Percentiles rank a stretch among this genome's conserved stretches.
Evolutionary conservation across 2,113 vertebrate genomes (phyloP).

Genomic region (Rhinoderma darwinii): DNA sequence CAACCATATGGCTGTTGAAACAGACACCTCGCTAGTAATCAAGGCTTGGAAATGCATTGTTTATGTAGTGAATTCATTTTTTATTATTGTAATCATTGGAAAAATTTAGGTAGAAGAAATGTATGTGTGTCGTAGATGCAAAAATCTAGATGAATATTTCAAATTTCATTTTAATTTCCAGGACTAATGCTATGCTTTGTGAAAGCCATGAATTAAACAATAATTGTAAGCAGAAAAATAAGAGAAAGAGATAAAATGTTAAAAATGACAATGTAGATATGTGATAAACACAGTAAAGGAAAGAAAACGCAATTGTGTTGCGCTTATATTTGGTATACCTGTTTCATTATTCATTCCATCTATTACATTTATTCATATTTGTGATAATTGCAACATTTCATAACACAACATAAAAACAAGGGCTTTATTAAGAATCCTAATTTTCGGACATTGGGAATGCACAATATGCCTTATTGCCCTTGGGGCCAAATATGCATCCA

Average conservation of each 20-base stretch:
- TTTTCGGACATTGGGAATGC: too few species aligned
- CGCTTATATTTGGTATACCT: not conserved
- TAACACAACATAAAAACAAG: too few species aligned
- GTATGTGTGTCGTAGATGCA: not conserved
- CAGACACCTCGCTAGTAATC: slow-evolving; percentile 48
- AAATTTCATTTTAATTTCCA: not conserved
- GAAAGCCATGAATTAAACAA: not conserved
- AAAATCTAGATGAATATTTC: not conserved
- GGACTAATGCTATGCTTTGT: not conserved
- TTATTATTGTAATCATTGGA: slow-evolving; percentile 32
- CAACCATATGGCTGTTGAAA: slow-evolving; percentile 43
- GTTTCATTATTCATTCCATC: too few species aligned
- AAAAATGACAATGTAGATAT: not conserved
- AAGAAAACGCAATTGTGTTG: not conserved
- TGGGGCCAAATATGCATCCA: too few species aligned
- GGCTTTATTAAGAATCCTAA: too few species aligned
- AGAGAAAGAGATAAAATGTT: not conserved
- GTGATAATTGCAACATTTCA: too few species aligned
- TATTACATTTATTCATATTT: too few species aligned
- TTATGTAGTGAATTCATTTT: slow-evolving; percentile 22
- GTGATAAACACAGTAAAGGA: not conserved
- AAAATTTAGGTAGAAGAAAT: not conserved
- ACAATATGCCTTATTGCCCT: too few species aligned
- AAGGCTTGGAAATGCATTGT: slow-evolving; percentile 28
- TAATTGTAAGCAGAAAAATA: not conserved